Evolutionary conservation across 2,113 vertebrate species (phyloP).

Genomic region (Microtus pennsylvanicus): DNA sequence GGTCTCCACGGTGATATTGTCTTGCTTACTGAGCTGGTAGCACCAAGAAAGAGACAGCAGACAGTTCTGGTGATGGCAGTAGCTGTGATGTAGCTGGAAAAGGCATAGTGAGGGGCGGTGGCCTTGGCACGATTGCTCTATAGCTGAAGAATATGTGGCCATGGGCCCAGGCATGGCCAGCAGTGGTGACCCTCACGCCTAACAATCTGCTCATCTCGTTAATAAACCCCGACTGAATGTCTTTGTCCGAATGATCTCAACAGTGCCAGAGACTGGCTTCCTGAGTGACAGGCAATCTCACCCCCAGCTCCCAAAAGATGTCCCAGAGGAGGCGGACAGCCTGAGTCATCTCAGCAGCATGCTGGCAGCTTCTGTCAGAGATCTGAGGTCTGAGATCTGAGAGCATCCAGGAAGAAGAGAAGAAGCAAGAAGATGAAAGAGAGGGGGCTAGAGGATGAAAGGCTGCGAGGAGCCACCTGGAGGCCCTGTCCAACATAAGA

Average conservation of each 20-base stretch:
- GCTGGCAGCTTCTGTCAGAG: neutral
- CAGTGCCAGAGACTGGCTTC: neutral
- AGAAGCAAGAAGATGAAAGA: neutral
- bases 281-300: neutral
- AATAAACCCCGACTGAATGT: neutral
- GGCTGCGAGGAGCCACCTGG: neutral
- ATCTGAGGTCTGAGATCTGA: neutral
- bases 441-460: neutral
- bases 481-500: neutral
- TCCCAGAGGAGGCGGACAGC: neutral
- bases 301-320: neutral
- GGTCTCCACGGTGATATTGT: neutral
- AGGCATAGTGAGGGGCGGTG: neutral
- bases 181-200: no score
- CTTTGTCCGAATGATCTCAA: neutral
- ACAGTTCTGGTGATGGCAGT: neutral
- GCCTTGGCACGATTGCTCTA: neutral
- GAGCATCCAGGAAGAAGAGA: neutral
- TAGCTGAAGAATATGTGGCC: neutral
- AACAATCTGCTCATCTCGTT: neutral
- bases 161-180: neutral
- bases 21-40: neutral
- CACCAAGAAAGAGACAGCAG: neutral
- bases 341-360: neutral
- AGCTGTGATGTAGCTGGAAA: no score